Evolutionary conservation across 2,797 vertebrate species (phyloP).

Genomic region (Enteromius afrohamiltoni): DNA sequence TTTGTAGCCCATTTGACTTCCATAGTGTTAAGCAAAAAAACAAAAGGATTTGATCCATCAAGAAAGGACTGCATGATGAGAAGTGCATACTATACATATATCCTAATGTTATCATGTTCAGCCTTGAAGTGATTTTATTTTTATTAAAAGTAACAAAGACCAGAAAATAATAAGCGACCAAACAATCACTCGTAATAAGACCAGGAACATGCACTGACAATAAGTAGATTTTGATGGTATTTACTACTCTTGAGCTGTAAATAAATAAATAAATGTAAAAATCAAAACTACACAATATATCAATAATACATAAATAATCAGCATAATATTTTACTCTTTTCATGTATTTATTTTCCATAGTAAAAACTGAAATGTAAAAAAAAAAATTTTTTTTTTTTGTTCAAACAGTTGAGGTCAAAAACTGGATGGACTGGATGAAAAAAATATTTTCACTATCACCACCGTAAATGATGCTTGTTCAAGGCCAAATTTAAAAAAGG

Average conservation of each 20-base stretch:
- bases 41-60: neutral
- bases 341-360: neutral
- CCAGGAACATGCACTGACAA: neutral
- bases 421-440: neutral
- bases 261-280: neutral
- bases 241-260: neutral
- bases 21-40: neutral
- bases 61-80: neutral
- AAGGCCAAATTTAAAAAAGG: neutral
- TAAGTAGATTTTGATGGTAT: neutral
- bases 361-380: neutral
- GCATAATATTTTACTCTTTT: neutral
- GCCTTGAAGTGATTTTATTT: neutral
- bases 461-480: neutral
- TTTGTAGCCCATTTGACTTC: conserved; percentile 1
- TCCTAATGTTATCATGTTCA: neutral
- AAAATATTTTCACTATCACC: neutral
- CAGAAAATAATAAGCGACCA: neutral
- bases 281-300: too few relatives aligned
- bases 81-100: neutral
- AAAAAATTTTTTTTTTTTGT: neutral
- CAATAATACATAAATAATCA: neutral
- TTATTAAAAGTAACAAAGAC: neutral
- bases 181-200: neutral
- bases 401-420: neutral